phyloP scores from a whole-genome alignment of 2,113 vertebrate species.

The Microtus oregoni region DNA sequence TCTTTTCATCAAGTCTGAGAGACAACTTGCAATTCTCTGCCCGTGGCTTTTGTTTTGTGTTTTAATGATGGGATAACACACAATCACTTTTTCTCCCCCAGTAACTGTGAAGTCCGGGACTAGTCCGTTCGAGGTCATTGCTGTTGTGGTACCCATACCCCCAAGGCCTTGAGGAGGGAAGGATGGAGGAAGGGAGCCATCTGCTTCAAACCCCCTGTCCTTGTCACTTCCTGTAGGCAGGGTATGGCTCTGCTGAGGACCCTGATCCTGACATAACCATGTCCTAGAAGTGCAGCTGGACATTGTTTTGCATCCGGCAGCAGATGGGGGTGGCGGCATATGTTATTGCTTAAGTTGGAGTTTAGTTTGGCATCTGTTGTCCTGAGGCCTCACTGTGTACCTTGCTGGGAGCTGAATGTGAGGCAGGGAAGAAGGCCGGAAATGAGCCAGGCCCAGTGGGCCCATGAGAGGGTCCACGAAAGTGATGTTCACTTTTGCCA shows the following conservation, averaged over 20 bases:
- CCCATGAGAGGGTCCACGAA: background rate
- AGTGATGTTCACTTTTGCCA: background rate
- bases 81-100: conserved; percentile 70
- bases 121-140: conserved; percentile 55
- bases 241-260: background rate
- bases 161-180: background rate
- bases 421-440: background rate
- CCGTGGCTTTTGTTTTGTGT: conserved; percentile 24
- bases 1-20: conserved; percentile 76
- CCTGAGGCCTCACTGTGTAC: background rate
- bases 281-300: background rate
- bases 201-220: background rate
- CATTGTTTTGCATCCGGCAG: background rate
- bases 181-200: background rate
- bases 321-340: background rate
- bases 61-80: conserved; percentile 69
- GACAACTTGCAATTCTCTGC: conserved; percentile 61
- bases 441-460: background rate
- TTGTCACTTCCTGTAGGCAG: background rate
- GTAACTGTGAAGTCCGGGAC: conserved; percentile 75
- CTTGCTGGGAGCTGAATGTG: background rate
- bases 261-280: conserved; percentile 7
- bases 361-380: background rate
- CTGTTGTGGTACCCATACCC: background rate
- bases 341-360: background rate